A percentile compares a stretch with the other conserved stretches of the same genome.
These are phyloP conservation scores for Boulengerochromis microlepis DNA, from an alignment of 2,113 vertebrate genomes.

Conservation along the genomic window DNA sequence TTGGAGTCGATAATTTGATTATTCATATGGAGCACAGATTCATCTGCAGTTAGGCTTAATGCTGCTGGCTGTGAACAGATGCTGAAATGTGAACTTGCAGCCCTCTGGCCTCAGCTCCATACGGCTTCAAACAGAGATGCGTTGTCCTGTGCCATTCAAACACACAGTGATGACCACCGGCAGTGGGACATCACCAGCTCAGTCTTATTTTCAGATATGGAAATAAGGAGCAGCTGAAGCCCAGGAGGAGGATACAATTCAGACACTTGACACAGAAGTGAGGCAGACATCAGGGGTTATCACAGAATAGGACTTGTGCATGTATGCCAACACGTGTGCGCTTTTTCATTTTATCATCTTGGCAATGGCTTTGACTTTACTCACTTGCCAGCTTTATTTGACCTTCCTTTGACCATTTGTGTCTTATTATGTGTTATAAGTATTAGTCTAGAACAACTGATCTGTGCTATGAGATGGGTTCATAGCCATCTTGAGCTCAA, in stretches of 20 bases:
- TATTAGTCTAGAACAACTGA: not conserved
- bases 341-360: not conserved
- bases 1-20: conserved; percentile 54
- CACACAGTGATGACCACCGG: not conserved
- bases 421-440: not conserved
- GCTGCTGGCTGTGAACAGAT: conserved; percentile 58
- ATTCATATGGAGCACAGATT: conserved; percentile 36
- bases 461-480: not conserved
- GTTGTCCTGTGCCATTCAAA: not conserved
- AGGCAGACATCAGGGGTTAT: not conserved
- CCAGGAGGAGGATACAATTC: not conserved
- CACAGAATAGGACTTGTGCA: not conserved
- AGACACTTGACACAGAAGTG: not conserved
- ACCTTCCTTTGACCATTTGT: not conserved
- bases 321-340: not conserved
- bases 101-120: conserved; percentile 4
- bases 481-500: not conserved
- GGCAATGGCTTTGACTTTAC: not conserved
- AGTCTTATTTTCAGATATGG: not conserved
- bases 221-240: not conserved
- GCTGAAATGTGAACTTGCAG: conserved; percentile 44
- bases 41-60: conserved; percentile 7
- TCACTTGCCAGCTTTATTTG: not conserved
- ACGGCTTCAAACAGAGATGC: not conserved
- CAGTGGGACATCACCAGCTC: not conserved